Evolutionary conservation across 2,797 vertebrate genomes (phyloP).

Genomic region (Merluccius polli): DNA sequence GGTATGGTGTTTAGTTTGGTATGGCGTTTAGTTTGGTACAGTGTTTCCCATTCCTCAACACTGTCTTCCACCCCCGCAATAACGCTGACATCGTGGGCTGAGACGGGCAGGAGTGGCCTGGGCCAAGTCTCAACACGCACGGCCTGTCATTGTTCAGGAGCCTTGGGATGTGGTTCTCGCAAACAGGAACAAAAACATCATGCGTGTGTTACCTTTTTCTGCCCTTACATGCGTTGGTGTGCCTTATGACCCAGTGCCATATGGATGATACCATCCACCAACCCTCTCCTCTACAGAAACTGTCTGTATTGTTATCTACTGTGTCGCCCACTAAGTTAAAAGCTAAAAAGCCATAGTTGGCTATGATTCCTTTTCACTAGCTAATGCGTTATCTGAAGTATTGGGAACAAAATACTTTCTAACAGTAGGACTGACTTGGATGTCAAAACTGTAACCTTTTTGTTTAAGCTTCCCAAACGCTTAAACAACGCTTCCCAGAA

Average conservation of each 20-base stretch:
- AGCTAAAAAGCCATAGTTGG: not conserved
- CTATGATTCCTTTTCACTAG: not conserved
- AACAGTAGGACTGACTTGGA: not conserved
- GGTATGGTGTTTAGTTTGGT: not conserved
- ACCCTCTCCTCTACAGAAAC: not conserved
- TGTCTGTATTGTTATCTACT: not conserved
- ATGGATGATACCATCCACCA: not conserved
- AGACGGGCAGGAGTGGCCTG: not conserved
- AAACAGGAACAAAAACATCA: not conserved
- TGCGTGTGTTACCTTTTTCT: not conserved
- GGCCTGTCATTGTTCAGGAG: not conserved
- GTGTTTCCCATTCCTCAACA: not conserved
- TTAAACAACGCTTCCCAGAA: too few species aligned
- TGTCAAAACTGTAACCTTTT: not conserved
- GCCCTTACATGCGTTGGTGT: slow-evolving; percentile 1
- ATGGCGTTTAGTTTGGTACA: not conserved
- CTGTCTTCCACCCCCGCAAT: not conserved
- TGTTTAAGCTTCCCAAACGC: not conserved
- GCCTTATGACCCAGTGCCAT: not conserved
- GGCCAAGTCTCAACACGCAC: slow-evolving; percentile 3
- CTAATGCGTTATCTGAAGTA: not conserved
- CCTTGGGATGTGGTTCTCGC: not conserved
- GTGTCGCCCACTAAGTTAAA: not conserved
- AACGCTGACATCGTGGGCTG: not conserved
- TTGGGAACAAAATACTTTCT: too few species aligned